Evolutionary conservation across 2,113 vertebrate species (phyloP), one percentile per base, ranked within the genome.

Genomic region (Cynocephalus volans): DNA sequence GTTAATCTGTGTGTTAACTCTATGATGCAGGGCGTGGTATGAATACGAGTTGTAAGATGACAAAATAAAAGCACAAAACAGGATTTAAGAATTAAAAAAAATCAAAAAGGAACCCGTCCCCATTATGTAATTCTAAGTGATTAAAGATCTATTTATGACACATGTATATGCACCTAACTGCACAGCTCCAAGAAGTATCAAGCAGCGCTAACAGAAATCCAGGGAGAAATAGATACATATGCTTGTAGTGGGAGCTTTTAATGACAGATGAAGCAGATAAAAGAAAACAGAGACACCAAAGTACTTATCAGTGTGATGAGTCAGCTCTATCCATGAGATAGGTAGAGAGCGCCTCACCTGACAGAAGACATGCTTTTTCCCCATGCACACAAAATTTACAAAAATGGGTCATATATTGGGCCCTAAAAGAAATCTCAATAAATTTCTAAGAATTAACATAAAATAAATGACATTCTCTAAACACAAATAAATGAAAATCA

Each of bases 381-480:
- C 13, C 14, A 5, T 0, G 3, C 5, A 1, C 31, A 48, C 31
- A 11, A 18, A 21, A 13, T 13, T 28, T 5, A 2, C 48, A 67
- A 31, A 11, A 10, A 15, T 2, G 26, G 15, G 26, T 11, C 0
- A 1, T 5, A 1, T 50, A 4, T 5, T 9, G 50, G 60, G 52
- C 58, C 17, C 14, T 7, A n/a, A n/a, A 24, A 11, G 54, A 23
- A 50, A 14, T 21, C 56, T 73, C 36, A 1, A 2, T 45, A 13
- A 3, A 7, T 45, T 14, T 52, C 21, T 31, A 76, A 54, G 75
- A 81, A 45, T 75, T 8, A 26, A 70, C 26, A 13, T 5, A 21
- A 75, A 45, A 60, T n/a, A 26, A 84, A 41, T 12, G 24, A 58
- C 8, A 19, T 70, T 60, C 52, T 58, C 31, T 23, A 17, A 54